Percentiles rank a stretch among this genome's conserved stretches.
Conservation (phyloP, 2,888 invertebrate genomes). For the Serripes groenlandicus region DNA sequence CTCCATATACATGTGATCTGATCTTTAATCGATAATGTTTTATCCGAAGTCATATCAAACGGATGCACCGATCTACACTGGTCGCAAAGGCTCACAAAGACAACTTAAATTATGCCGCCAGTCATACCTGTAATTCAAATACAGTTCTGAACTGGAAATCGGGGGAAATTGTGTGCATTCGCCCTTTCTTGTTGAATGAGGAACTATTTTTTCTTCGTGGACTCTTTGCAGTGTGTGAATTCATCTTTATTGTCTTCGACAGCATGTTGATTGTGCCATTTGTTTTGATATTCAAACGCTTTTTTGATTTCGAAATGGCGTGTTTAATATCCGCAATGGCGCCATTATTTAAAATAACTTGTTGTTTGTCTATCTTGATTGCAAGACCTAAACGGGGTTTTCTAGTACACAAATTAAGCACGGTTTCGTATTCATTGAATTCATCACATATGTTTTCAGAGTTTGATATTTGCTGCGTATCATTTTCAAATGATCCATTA, state of each 20-base stretch:
- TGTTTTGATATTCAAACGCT: slow-evolving; percentile 37
- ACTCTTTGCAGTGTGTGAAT: not conserved
- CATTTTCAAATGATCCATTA: not conserved
- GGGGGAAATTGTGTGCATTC: not conserved
- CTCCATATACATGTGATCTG: no score
- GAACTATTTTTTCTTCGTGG: slow-evolving; percentile 9
- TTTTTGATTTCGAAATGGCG: slow-evolving; percentile 22
- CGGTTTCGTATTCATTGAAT: slow-evolving; percentile 14
- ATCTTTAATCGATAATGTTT: no score
- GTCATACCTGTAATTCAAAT: no score
- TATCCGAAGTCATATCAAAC: no score
- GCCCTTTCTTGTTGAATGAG: not conserved
- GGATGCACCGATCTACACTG: no score
- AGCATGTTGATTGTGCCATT: slow-evolving; percentile 38
- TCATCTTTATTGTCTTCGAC: not conserved
- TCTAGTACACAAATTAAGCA: slow-evolving; percentile 18
- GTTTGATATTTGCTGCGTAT: not conserved
- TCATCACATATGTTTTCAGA: not conserved
- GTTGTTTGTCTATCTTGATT: not conserved
- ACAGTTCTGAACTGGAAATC: not conserved
- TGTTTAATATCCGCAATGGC: slow-evolving; percentile 32
- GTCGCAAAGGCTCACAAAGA: no score
- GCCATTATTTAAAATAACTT: not conserved
- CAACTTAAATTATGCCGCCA: no score
- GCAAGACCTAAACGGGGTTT: not conserved